Base-by-base conservation (phyloP, 2,888 invertebrate genomes). In the Sphaeridia pumilis region DNA sequence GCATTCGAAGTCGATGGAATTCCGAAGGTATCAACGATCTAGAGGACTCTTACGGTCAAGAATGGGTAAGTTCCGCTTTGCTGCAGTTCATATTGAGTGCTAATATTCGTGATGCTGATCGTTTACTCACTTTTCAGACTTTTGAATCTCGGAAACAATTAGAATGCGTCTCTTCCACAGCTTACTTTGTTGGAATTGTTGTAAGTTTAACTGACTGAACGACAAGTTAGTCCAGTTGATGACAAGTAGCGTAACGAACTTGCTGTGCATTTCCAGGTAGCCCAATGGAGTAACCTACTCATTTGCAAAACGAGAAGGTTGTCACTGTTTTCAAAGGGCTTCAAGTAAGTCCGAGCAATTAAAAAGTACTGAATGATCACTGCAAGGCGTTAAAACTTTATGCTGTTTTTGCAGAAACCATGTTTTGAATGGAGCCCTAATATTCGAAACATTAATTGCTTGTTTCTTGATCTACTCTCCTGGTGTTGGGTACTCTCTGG, bases 1-100 rank as follows among this genome's bases (percentile, higher is more conserved):
- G 85, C 41, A 71, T 85, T 47, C 74, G 87, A 59, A 68, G 75
- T 42, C 68, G 73, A 27, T 87, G 87, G 87, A 85, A 87, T 66
- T 78, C 81, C 46, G 74, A 74, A 59, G 76, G 79, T 3, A 72
- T 84, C 48, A 82, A 79, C 63, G 81, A 83, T 67, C 69, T 86
- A 1, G 69, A 70, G 49, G 86, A 86, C 68, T 82, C 82, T 0
- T 78, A 78, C 60, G 83, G 83, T 1, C 83, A 84, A 67, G 82
- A 82, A 69, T 85, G 84, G 84, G 73, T 73, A 67, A 60, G 67
- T 56, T 20, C 21, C 12, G 17, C 10, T 14, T 31, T 10, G n/a
- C n/a, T 14, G 31, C 7, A 31, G 14, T 31, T 31, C 31, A 31
- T 10, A 31, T 31, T 31, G 7, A 31, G 14, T 10, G 31, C 14